Percentiles rank a stretch among this genome's conserved stretches.
Evolutionary conservation across 2,888 invertebrate genomes (phyloP).

Genomic region (Pemphredon lugubris): DNA sequence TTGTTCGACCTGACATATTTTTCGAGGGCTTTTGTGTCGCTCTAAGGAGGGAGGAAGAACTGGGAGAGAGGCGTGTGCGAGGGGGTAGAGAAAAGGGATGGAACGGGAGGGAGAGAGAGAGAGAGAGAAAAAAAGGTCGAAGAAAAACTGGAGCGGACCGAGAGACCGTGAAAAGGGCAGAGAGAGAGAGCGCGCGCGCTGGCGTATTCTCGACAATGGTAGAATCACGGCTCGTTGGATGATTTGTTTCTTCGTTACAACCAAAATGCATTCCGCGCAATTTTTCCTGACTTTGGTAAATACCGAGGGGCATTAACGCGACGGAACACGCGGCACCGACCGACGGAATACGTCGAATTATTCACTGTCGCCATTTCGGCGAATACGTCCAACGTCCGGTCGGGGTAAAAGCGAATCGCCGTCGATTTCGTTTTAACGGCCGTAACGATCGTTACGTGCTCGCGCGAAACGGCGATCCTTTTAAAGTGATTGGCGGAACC

Average conservation of each 20-base stretch:
- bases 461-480: conserved; percentile 65
- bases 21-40: conserved; percentile 66
- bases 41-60: conserved; percentile 38
- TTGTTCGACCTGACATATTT: conserved; percentile 72
- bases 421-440: conserved; percentile 66
- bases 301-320: too few relatives aligned
- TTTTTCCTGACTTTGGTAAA: too few relatives aligned
- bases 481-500: conserved; percentile 70
- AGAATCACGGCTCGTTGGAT: conserved; percentile 37
- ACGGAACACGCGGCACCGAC: conserved; percentile 13
- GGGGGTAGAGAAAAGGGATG: neutral
- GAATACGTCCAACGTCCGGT: conserved; percentile 28
- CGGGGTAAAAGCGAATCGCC: conserved; percentile 65
- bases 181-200: conserved; percentile 48
- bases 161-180: conserved; percentile 57
- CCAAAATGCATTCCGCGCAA: conserved; percentile 13
- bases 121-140: conserved; percentile 35
- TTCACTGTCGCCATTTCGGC: conserved; percentile 49
- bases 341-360: conserved; percentile 45
- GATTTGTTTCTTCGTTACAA: conserved; percentile 56
- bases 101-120: conserved; percentile 10
- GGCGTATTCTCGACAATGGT: conserved; percentile 29
- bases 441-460: conserved; percentile 66
- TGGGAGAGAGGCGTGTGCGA: conserved; percentile 39
- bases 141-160: conserved; percentile 30